These are phyloP conservation scores for Synergus gifuensis DNA, from an alignment of 2,888 invertebrate species.

Conservation along the genomic window DNA sequence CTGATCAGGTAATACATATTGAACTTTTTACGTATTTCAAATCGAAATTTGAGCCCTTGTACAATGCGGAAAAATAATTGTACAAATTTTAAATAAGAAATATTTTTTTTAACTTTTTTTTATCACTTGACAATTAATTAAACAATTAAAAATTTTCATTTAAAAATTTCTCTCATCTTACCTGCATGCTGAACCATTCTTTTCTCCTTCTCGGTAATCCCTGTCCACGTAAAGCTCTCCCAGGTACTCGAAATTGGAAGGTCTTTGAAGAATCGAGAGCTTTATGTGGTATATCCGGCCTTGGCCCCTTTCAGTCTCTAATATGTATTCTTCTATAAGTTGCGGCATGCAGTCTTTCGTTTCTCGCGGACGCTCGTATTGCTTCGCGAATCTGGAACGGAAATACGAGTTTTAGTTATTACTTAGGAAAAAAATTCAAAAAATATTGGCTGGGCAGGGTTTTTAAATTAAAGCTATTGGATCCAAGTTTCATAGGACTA, in stretches of 20 bases:
- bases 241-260: conserved; percentile 92
- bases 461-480: no score
- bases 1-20: no score
- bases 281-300: conserved; percentile 89
- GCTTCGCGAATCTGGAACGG: conserved; percentile 77
- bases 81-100: no score
- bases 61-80: no score
- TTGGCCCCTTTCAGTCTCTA: conserved; percentile 90
- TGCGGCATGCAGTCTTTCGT: conserved; percentile 88
- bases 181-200: conserved; percentile 90
- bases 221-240: conserved; percentile 94
- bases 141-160: no score
- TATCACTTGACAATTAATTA: no score
- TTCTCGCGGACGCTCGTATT: conserved; percentile 82
- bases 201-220: conserved; percentile 87
- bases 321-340: conserved; percentile 91
- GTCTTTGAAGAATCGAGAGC: conserved; percentile 91
- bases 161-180: conserved; percentile 71
- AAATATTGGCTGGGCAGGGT: no score
- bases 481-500: no score
- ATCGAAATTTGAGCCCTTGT: no score
- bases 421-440: no score
- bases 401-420: neutral
- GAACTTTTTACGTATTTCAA: no score
- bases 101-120: no score